Base-by-base conservation (phyloP, 2,113 vertebrate genomes). In the Campylomormyrus numenius region DNA sequence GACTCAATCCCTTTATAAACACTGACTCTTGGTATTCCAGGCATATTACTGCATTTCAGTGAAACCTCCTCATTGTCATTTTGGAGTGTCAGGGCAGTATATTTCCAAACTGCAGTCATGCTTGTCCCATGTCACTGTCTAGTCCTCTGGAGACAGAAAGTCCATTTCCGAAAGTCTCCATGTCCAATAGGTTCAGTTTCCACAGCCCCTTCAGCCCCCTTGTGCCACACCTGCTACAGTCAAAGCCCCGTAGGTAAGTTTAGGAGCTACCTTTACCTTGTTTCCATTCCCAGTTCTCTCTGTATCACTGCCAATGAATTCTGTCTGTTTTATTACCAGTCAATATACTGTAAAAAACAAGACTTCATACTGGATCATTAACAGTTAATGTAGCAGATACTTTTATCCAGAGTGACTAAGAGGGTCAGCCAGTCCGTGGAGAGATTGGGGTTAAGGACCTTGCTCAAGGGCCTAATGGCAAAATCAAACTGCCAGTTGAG, bases 101-200 rank as follows among this genome's bases (percentile, higher is more conserved):
- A 92, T 92, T 89, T 89, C 86, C 90, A 88, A 85, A 89, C 49
- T 90, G 58, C 21, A 49, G 83, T 62, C 56, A 19, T 42, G 58
- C 93, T 93, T 92, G 93, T 92, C 77, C 49, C 91, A 89, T 89
- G 92, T 92, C 95, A 94, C 95, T 94, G 42, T 92, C 87, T 5
- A 66, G 70, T 89, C 90, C 94, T 94, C 92, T 92, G 85, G 90
- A 91, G 92, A 89, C 89, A 91, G 91, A 91, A 93, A 93, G 56
- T 45, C 31, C 93, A 95, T 94, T 93, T 95, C 94, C 92, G 95
- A 96, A 95, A 96, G 95, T 95, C 94, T 95, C 93, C 90, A 94
- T 95, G 21, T 58, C 53, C 56, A 58, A 9, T 58, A 24, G 56
- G 5, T 24, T 58, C 21, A 58, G 24, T 58, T 95, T 94, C 92